These are phyloP conservation scores for Phaenicophaeus curvirostris DNA, from an alignment of 2,797 vertebrate genomes.

Conservation along the genomic window DNA sequence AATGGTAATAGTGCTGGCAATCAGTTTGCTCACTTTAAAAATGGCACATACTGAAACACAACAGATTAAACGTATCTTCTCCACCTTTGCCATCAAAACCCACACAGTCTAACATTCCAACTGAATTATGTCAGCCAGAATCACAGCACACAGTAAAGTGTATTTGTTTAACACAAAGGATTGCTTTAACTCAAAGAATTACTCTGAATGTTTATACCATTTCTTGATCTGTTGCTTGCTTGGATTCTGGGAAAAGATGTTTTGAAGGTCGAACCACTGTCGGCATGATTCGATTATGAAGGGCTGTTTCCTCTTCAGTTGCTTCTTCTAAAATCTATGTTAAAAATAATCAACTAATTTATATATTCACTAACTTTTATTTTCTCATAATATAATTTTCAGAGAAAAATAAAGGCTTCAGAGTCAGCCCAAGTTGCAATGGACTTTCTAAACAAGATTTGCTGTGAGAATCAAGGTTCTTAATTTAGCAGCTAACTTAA, in stretches of 20 bases:
- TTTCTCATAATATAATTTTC: not conserved
- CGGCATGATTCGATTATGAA: constrained; percentile 96
- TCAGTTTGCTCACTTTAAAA: not conserved
- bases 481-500: not conserved
- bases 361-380: not conserved
- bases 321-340: constrained; percentile 93
- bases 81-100: not conserved
- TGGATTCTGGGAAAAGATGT: constrained; percentile 85
- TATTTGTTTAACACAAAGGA: not conserved
- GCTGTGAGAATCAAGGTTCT: not conserved
- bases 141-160: not conserved
- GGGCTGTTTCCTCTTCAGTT: constrained; percentile 96
- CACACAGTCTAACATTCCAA: not conserved
- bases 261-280: constrained; percentile 95
- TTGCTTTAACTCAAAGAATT: not conserved
- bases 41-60: not conserved
- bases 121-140: not conserved
- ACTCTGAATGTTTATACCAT: constrained; percentile 80
- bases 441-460: not conserved
- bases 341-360: not conserved
- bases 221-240: constrained; percentile 82
- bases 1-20: not conserved
- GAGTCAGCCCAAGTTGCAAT: not conserved
- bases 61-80: not conserved
- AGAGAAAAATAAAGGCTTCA: not conserved